Percentiles rank a stretch among this genome's conserved stretches.
These are phyloP conservation scores for Horisme vitalbata DNA, from an alignment of 2,888 invertebrate species.

Conservation along the genomic window DNA sequence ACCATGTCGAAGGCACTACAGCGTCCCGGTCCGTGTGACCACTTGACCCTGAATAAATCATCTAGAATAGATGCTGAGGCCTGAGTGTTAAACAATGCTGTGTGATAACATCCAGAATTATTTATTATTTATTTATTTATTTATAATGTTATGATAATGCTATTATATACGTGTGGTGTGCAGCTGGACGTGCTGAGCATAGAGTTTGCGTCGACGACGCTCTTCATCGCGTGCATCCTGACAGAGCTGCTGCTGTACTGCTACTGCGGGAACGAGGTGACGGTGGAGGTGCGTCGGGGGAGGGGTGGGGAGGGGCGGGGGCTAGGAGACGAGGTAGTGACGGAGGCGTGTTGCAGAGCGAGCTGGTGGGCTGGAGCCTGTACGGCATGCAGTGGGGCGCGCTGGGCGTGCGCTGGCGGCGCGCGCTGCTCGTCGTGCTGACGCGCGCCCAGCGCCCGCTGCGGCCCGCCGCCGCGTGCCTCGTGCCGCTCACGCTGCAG, in stretches of 20 bases:
- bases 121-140: no score
- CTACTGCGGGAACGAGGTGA: conserved; percentile 82
- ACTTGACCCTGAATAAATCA: no score
- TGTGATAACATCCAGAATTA: no score
- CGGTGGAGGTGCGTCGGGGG: conserved; percentile 72
- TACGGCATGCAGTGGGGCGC: conserved; percentile 64
- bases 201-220: conserved; percentile 75
- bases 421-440: conserved; percentile 69
- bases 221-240: conserved; percentile 81
- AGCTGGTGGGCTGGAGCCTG: conserved; percentile 57
- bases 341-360: conserved; percentile 72
- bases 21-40: no score
- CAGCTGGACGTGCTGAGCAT: conserved; percentile 60
- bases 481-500: conserved; percentile 75
- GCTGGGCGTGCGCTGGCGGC: conserved; percentile 43
- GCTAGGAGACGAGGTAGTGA: no score
- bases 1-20: no score
- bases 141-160: no score
- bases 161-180: neutral
- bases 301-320: no score
- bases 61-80: no score
- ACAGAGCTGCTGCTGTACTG: conserved; percentile 81
- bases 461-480: conserved; percentile 70
- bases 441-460: conserved; percentile 70
- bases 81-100: no score